Base-by-base conservation (phyloP, 2,888 invertebrate species). In the Perizoma flavofasciatum region DNA sequence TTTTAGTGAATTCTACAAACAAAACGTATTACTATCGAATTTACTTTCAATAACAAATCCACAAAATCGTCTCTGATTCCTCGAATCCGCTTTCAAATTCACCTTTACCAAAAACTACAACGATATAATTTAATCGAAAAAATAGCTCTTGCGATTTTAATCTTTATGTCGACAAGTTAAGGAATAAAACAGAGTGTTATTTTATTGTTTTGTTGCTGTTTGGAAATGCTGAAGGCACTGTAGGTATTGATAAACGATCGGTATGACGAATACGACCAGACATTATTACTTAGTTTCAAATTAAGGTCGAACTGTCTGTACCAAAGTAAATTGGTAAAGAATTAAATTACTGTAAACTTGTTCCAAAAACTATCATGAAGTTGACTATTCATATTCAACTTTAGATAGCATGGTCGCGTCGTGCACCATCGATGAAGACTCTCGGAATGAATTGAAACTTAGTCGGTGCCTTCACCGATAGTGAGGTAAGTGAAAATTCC, bases 211-310 rank as follows among this genome's bases (percentile, higher is more conserved):
- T 46, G 45, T 35, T 51, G n/a, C 34, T 22, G 46, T 37, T 45
- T 44, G 10, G 4, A 6, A 41, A 10, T 6, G 11, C 22, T 22
- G 22, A 22, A 34, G 41, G 45, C 43, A 34, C 33, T 51, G 35
- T 60, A 65, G 63, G 72, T 69, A 69, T 66, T 52, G 66, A 65
- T 67, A 69, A 69, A 57, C 68, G 67, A 70, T 72, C 64, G 55
- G 63, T 74, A 76, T 75, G 83, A 79, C 76, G 81, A 84, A 82
- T 80, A 82, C 72, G n/a, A 69, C 77, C 85, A 88, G 88, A 88
- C 85, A 78, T 86, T 85, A 89, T 89, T 90, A 90, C 89, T 88
- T 22, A 22, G 22, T 22, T 89, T 87, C 84, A 78, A 83, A 90
- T 89, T 89, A 89, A 88, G 89, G 86, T 77, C 85, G 79, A 71